phyloP scores from a whole-genome alignment of 2,113 vertebrate species.

The Acrocephalus kingi region DNA sequence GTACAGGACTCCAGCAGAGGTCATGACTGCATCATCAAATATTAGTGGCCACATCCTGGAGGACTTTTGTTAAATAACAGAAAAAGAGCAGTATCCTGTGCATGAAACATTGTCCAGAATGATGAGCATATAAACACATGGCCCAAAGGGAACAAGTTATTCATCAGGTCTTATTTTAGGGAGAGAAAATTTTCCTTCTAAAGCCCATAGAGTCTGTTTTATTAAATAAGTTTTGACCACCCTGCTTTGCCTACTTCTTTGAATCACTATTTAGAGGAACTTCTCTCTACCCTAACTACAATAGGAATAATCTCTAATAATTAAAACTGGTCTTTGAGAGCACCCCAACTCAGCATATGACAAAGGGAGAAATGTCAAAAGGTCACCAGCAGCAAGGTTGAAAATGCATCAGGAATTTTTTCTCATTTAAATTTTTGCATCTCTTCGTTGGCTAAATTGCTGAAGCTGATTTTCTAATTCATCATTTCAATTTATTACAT shows the following conservation, averaged over 20 bases:
- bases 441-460: neutral
- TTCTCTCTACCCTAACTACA: neutral
- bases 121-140: neutral
- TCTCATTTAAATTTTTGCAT: neutral
- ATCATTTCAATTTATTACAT: neutral
- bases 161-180: neutral
- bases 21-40: neutral
- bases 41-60: neutral
- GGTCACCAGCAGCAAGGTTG: neutral
- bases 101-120: neutral
- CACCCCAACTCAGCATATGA: neutral
- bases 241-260: neutral
- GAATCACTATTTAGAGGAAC: neutral
- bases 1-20: neutral
- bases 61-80: neutral
- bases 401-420: neutral
- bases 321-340: neutral
- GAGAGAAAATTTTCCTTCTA: neutral
- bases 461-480: neutral
- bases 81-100: neutral
- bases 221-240: neutral
- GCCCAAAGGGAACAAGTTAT: neutral
- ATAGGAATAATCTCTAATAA: neutral
- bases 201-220: neutral
- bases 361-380: neutral